Evolutionary conservation across 2,888 invertebrate genomes (phyloP).

Genomic region (Germaria angustata): DNA sequence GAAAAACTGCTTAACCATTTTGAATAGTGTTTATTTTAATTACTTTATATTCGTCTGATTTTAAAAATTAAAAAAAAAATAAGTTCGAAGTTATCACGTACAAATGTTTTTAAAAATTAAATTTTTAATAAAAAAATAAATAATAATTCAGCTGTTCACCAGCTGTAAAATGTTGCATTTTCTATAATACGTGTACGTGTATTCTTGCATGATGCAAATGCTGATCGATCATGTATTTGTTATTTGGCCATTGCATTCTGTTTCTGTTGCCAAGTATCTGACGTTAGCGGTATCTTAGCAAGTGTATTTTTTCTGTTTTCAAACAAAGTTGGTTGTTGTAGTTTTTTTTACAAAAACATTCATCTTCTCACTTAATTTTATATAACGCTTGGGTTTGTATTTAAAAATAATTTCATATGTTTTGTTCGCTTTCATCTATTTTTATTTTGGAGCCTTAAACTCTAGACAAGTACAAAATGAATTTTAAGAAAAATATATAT

Average conservation of each 20-base stretch:
- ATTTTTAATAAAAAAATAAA: background rate
- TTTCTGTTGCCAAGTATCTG: background rate
- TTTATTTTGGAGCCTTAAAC: constrained; percentile 9
- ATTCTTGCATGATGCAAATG: background rate
- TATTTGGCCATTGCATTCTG: too few relatives aligned
- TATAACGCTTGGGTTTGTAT: constrained; percentile 1
- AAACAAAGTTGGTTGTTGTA: constrained; percentile 23
- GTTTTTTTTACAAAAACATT: background rate
- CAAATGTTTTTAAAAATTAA: background rate
- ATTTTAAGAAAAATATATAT: too few relatives aligned
- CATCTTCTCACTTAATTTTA: constrained; percentile 3
- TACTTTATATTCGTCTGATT: too few relatives aligned
- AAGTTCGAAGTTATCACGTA: background rate
- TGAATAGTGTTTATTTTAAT: background rate
- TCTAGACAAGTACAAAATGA: background rate
- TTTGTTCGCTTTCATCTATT: background rate
- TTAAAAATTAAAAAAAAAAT: too few relatives aligned
- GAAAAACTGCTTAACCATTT: background rate
- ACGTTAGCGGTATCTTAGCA: background rate
- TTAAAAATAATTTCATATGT: constrained; percentile 22
- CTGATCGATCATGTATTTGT: background rate
- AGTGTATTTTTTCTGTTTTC: constrained; percentile 4
- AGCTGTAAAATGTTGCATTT: constrained; percentile 1
- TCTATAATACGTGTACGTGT: too few relatives aligned
- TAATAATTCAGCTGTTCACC: constrained; percentile 40